Conservation (phyloP, 2,797 vertebrate species). For the Emydoidea blandingii region DNA sequence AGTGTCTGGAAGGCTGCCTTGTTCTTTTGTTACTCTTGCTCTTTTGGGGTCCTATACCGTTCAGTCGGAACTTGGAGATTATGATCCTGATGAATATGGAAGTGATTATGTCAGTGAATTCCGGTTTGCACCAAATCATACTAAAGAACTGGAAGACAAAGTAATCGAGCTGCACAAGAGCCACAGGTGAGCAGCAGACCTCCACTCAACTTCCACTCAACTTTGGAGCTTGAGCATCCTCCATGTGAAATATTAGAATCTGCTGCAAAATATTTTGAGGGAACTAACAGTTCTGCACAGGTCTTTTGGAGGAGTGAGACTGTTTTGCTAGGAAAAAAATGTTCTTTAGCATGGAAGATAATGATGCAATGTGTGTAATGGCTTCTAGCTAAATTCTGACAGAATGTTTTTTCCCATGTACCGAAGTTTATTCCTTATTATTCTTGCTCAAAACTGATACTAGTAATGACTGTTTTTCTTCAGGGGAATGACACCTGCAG, state of each 20-base stretch:
- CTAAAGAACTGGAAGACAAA: slow-evolving; percentile 96
- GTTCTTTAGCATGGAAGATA: neutral
- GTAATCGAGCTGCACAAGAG: slow-evolving; percentile 96
- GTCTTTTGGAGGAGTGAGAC: neutral
- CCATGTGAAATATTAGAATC: neutral
- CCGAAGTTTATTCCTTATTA: neutral
- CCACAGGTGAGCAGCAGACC: slow-evolving; percentile 87
- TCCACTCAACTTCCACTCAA: neutral
- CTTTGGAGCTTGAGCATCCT: rapidly evolving
- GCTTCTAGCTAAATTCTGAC: neutral
- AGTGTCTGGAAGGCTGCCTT: slow-evolving; percentile 94
- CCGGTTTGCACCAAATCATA: slow-evolving; percentile 96
- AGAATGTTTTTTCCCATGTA: neutral
- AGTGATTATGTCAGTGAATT: slow-evolving; percentile 93
- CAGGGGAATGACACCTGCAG: slow-evolving; percentile 98
- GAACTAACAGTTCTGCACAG: rapidly evolving
- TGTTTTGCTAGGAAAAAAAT: neutral
- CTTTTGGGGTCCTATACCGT: slow-evolving; percentile 95
- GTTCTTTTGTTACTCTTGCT: slow-evolving; percentile 94
- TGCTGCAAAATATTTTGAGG: neutral
- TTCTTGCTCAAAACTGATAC: neutral
- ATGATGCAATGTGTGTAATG: neutral
- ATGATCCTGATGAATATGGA: slow-evolving; percentile 91
- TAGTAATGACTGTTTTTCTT: slow-evolving; percentile 9
- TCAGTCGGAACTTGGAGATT: slow-evolving; percentile 96